A percentile compares a stretch with the other conserved stretches of the same genome.
These are phyloP conservation scores for Heteronetta atricapilla DNA, from an alignment of 2,113 vertebrate species.

Conservation along the genomic window DNA sequence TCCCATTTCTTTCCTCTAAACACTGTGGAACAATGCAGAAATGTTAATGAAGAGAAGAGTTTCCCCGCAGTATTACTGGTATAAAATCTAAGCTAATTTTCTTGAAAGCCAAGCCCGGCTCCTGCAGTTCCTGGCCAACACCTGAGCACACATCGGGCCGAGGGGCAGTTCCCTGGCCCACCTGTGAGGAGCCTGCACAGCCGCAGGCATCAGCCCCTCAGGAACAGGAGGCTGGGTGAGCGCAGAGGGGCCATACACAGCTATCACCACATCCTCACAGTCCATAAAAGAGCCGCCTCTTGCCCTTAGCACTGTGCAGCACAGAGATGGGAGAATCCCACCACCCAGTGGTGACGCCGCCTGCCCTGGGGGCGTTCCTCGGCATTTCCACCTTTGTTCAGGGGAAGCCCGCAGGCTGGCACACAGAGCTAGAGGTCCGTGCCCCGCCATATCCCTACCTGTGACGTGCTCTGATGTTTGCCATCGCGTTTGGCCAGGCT, in stretches of 20 bases:
- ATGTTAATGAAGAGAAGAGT: not conserved
- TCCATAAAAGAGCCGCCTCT: not conserved
- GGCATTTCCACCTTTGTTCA: not conserved
- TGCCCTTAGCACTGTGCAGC: not conserved
- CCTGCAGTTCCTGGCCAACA: not conserved
- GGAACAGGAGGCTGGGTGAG: not conserved
- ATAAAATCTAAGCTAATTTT: not conserved
- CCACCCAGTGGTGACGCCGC: not conserved
- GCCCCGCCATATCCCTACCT: not conserved
- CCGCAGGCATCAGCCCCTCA: not conserved
- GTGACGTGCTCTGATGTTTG: not conserved
- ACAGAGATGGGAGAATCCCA: not conserved
- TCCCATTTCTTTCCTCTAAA: not conserved
- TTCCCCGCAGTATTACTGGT: not conserved
- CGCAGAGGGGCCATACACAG: not conserved
- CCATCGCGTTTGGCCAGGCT: not conserved
- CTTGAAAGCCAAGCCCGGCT: not conserved
- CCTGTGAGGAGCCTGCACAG: not conserved
- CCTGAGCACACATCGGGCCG: not conserved
- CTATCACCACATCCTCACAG: accelerated
- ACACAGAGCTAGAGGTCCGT: accelerated
- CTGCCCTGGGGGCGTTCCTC: no score
- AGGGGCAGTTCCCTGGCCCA: not conserved
- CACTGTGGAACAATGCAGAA: not conserved
- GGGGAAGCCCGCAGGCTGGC: not conserved